A percentile compares a stretch with the other conserved stretches of the same genome.
Conservation (phyloP, 2,888 invertebrate species). For the Neoaliturus tenellus region DNA sequence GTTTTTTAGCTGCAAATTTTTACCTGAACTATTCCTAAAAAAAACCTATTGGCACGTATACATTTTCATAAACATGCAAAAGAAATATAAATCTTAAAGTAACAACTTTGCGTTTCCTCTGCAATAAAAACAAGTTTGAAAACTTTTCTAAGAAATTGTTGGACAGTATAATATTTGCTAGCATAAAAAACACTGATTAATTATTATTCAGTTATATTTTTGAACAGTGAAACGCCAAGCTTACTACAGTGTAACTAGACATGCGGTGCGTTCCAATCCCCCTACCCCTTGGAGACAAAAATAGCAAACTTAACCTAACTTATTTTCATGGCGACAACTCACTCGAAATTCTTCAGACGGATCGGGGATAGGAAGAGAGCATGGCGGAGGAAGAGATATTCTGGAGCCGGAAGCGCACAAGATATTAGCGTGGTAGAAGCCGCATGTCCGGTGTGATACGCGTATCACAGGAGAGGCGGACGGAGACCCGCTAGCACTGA, state of each 20-base stretch:
- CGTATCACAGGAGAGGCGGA: too few relatives aligned
- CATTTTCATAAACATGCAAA: background rate
- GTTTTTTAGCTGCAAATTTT: too few relatives aligned
- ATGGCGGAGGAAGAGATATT: background rate
- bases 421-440: background rate
- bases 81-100: conserved; percentile 14
- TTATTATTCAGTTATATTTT: too few relatives aligned
- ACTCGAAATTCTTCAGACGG: background rate
- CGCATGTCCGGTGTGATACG: background rate
- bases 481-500: background rate
- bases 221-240: too few relatives aligned
- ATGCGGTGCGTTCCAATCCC: too few relatives aligned
- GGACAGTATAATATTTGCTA: too few relatives aligned
- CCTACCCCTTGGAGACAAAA: background rate
- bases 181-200: too few relatives aligned
- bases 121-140: background rate
- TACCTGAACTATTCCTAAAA: too few relatives aligned
- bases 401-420: background rate
- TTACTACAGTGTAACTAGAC: too few relatives aligned
- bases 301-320: conserved; percentile 1
- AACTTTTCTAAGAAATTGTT: too few relatives aligned
- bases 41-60: too few relatives aligned
- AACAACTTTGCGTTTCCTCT: background rate
- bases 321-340: background rate
- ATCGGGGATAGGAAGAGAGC: background rate